phyloP scores from a whole-genome alignment of 2,797 vertebrate genomes.

The Channa striata region DNA sequence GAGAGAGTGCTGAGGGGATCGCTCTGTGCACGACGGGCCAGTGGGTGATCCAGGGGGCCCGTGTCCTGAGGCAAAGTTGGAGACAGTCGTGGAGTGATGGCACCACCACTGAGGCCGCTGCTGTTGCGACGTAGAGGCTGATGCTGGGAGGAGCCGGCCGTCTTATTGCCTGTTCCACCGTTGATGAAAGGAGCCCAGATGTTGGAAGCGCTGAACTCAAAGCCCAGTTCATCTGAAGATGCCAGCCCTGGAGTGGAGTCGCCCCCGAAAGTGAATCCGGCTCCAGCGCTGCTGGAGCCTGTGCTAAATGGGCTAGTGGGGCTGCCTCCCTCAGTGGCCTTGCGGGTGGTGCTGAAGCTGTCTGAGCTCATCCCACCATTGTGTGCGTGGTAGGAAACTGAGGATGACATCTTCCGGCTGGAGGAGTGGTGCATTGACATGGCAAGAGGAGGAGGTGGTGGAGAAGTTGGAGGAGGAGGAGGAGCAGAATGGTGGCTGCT shows the following conservation, averaged over 20 bases:
- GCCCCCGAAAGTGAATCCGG: constrained; percentile 86
- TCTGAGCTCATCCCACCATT: constrained; percentile 78
- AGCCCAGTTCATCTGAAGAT: constrained; percentile 89
- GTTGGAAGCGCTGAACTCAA: constrained; percentile 90
- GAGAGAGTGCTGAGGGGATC: constrained; percentile 90
- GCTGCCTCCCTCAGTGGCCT: constrained; percentile 82
- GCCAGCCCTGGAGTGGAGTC: constrained; percentile 78
- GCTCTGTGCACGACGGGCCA: constrained; percentile 90
- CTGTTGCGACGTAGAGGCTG: constrained; percentile 84
- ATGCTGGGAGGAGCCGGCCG: constrained; percentile 66
- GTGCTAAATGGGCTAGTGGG: constrained; percentile 91
- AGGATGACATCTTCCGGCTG: constrained; percentile 83
- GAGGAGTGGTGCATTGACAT: constrained; percentile 84
- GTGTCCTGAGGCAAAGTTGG: constrained; percentile 90
- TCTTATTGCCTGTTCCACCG: constrained; percentile 72
- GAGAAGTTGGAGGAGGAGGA: constrained; percentile 68
- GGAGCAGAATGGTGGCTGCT: constrained; percentile 74
- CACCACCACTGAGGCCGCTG: constrained; percentile 86
- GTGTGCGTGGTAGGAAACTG: constrained; percentile 77
- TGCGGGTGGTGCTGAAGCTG: constrained; percentile 64
- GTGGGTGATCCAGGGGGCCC: constrained; percentile 86
- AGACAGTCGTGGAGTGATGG: constrained; percentile 90
- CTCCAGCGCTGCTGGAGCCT: constrained; percentile 79
- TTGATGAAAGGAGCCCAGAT: constrained; percentile 95
- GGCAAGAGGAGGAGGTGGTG: constrained; percentile 63